Conservation (phyloP, 1,140 invertebrate species). For the Coptotermes formosanus region DNA sequence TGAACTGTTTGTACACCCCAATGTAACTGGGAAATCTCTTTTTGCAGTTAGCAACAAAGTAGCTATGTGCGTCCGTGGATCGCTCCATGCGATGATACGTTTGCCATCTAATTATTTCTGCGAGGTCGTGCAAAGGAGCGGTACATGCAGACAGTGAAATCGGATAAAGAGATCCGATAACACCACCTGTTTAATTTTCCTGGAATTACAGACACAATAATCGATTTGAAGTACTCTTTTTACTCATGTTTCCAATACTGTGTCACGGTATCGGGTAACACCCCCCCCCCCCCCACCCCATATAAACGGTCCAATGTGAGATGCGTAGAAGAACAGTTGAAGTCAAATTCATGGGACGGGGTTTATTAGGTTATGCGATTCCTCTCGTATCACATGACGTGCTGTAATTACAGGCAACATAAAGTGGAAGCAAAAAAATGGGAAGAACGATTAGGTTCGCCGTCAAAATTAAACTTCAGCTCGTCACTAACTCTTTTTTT, state of each 20-base stretch:
- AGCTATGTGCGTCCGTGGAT: background rate
- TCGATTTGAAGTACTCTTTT: background rate
- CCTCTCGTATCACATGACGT: no score
- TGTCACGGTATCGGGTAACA: background rate
- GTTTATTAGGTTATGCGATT: no score
- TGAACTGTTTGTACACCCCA: no score
- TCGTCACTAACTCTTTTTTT: no score
- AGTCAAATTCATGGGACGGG: background rate
- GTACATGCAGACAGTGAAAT: background rate
- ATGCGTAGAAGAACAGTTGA: background rate
- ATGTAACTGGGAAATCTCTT: conserved; percentile 7
- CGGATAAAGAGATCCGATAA: background rate
- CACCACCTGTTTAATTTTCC: conserved; percentile 13
- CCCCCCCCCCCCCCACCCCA: background rate
- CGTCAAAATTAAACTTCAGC: no score
- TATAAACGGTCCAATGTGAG: background rate
- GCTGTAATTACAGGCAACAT: no score
- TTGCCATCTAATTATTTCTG: conserved; percentile 13
- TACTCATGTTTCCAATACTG: background rate
- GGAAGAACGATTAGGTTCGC: no score
- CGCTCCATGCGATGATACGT: background rate
- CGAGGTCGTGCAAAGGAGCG: background rate
- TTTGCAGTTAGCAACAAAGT: background rate
- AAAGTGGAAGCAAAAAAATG: no score
- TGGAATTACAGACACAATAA: conserved; percentile 9